phyloP scores from a whole-genome alignment of 1,140 invertebrate species.

The Chlorops oryzae region DNA sequence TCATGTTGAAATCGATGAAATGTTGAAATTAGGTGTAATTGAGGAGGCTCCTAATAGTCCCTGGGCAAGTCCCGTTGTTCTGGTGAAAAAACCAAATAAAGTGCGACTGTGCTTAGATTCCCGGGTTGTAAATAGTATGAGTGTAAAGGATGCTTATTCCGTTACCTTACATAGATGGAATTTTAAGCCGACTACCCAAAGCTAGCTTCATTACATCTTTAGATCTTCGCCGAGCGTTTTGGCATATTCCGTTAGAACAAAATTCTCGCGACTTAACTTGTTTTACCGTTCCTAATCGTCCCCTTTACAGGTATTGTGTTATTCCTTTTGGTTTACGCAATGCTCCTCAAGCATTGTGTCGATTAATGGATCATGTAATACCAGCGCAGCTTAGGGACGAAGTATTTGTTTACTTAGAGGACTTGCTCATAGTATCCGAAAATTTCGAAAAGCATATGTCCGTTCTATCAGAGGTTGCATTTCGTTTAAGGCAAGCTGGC shows the following conservation, averaged over 20 bases:
- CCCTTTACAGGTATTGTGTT: slow-evolving; percentile 43
- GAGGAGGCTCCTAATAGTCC: neutral
- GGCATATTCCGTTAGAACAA: slow-evolving; percentile 34
- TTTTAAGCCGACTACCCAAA: slow-evolving; percentile 18
- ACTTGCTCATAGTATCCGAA: slow-evolving; percentile 23
- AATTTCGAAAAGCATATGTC: slow-evolving; percentile 22
- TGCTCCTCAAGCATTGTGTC: slow-evolving; percentile 19
- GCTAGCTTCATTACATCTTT: slow-evolving; percentile 20
- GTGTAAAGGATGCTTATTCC: slow-evolving; percentile 1
- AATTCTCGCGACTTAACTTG: slow-evolving; percentile 43
- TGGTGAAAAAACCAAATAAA: slow-evolving; percentile 9
- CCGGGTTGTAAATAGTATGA: neutral
- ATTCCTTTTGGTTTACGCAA: slow-evolving; percentile 49
- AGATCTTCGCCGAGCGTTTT: slow-evolving; percentile 36
- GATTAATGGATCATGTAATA: slow-evolving; percentile 18
- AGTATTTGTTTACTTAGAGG: slow-evolving; percentile 33
- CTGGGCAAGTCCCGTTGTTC: slow-evolving; percentile 5
- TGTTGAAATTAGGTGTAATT: slow-evolving; percentile 2
- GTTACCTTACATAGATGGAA: slow-evolving; percentile 22
- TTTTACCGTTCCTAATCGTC: slow-evolving; percentile 45
- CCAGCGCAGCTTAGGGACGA: slow-evolving; percentile 6
- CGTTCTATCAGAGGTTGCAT: slow-evolving; percentile 14
- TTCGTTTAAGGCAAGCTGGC: neutral
- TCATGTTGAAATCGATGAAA: slow-evolving; percentile 2
- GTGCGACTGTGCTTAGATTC: neutral